These are phyloP conservation scores for Camponotus pennsylvanicus DNA, from an alignment of 1,140 invertebrate species.

Conservation along the genomic window DNA sequence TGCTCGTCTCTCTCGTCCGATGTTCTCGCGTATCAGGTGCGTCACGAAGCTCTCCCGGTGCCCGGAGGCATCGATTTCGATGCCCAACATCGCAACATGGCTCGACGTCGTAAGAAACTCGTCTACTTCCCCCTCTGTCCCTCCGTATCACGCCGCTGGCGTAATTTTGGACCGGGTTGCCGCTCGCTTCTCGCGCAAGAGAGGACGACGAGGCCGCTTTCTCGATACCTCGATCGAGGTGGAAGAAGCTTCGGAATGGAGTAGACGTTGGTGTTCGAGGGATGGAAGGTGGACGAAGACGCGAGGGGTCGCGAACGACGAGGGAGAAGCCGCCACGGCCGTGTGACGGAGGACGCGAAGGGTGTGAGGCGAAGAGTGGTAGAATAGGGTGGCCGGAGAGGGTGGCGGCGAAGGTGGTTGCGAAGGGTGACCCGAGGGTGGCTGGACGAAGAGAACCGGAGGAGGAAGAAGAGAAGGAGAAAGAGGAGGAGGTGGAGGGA, in stretches of 20 bases:
- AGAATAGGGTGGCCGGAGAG: constrained; percentile 63
- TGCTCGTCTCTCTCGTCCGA: constrained; percentile 43
- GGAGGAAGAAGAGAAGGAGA: constrained; percentile 15
- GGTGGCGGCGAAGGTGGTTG: constrained; percentile 70
- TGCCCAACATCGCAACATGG: constrained; percentile 61
- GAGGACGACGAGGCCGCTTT: constrained; percentile 14
- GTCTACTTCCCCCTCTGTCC: not conserved
- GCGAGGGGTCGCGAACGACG: constrained; percentile 43
- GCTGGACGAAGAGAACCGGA: constrained; percentile 67
- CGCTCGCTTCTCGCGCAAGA: constrained; percentile 15
- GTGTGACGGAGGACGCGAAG: constrained; percentile 74
- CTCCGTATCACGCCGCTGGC: constrained; percentile 2
- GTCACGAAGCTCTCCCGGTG: constrained; percentile 70
- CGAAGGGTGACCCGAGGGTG: constrained; percentile 73
- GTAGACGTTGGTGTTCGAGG: constrained; percentile 47
- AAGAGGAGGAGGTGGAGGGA: constrained; percentile 70
- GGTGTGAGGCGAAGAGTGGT: constrained; percentile 58
- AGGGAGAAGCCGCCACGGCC: constrained; percentile 57
- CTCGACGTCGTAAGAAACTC: constrained; percentile 59
- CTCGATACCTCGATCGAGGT: constrained; percentile 57
- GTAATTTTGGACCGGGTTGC: constrained; percentile 64
- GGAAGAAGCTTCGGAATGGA: constrained; percentile 65
- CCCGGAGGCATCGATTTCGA: constrained; percentile 71
- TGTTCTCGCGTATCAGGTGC: constrained; percentile 67
- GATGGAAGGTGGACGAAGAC: constrained; percentile 42